phyloP scores from a whole-genome alignment of 2,888 invertebrate genomes.

The Augiades crinisus region DNA sequence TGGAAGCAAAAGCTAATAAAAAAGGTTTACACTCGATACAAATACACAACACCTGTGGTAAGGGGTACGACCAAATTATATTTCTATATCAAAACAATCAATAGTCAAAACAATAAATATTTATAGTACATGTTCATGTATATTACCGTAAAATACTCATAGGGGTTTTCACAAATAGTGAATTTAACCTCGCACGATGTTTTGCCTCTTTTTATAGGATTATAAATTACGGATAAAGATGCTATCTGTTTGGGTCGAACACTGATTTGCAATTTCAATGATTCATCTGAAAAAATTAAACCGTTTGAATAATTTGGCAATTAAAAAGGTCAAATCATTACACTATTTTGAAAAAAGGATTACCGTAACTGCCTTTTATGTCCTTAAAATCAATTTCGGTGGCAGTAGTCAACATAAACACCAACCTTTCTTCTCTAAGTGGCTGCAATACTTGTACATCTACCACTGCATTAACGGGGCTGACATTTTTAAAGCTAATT shows the following conservation, averaged over 20 bases:
- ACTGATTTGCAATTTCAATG: slow-evolving; percentile 40
- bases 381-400: slow-evolving; percentile 32
- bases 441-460: slow-evolving; percentile 45
- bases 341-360: slow-evolving; percentile 8
- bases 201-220: slow-evolving; percentile 59
- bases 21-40: no score
- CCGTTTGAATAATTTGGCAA: no score
- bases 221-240: slow-evolving; percentile 51
- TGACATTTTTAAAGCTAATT: slow-evolving; percentile 63
- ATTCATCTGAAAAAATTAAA: slow-evolving; percentile 45
- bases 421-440: slow-evolving; percentile 47
- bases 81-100: no score
- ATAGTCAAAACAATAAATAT: no score
- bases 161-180: slow-evolving; percentile 62
- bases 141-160: slow-evolving; percentile 63
- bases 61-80: no score
- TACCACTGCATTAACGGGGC: slow-evolving; percentile 53
- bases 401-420: slow-evolving; percentile 56
- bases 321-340: no score
- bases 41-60: no score
- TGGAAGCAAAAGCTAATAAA: no score
- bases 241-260: slow-evolving; percentile 51
- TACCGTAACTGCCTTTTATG: slow-evolving; percentile 41
- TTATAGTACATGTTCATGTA: no score
- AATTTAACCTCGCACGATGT: slow-evolving; percentile 59